phyloP scores from a whole-genome alignment of 1,140 invertebrate genomes.

The Mya arenaria region DNA sequence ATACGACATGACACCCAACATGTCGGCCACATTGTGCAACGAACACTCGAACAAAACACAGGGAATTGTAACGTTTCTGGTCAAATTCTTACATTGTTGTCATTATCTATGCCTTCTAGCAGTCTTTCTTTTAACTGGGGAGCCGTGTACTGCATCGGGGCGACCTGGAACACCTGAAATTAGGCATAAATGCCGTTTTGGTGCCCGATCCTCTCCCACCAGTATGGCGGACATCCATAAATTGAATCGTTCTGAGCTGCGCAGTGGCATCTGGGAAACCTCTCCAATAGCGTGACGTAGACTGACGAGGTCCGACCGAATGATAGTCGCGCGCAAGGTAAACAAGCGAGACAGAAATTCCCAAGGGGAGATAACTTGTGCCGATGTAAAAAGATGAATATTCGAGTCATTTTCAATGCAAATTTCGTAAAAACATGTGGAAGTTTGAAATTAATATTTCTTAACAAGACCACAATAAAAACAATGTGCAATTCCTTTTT shows the following conservation, averaged over 20 bases:
- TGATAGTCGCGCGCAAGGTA: constrained; percentile 49
- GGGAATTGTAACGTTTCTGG: constrained; percentile 5
- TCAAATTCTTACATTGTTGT: constrained; percentile 85
- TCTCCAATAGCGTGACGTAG: constrained; percentile 78
- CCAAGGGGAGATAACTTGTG: constrained; percentile 36
- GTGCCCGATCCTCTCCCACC: constrained; percentile 78
- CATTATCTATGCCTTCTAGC: constrained; percentile 84
- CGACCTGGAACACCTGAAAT: constrained; percentile 74
- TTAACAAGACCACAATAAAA: too few relatives aligned
- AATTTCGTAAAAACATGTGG: too few relatives aligned
- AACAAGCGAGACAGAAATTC: constrained; percentile 16
- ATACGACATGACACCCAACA: constrained; percentile 38
- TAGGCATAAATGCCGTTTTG: constrained; percentile 76
- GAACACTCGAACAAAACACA: not conserved
- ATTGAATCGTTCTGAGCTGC: constrained; percentile 76
- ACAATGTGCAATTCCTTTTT: too few relatives aligned
- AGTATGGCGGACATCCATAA: constrained; percentile 81
- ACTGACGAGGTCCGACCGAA: constrained; percentile 68
- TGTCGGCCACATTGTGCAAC: constrained; percentile 38
- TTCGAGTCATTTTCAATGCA: too few relatives aligned
- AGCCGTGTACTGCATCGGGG: constrained; percentile 84
- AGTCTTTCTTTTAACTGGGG: constrained; percentile 85
- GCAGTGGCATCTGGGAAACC: constrained; percentile 80
- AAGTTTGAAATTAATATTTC: too few relatives aligned
- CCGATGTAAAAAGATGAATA: too few relatives aligned